These are phyloP conservation scores for Rhabdornis inornatus DNA, from an alignment of 2,113 vertebrate genomes.

Conservation along the genomic window DNA sequence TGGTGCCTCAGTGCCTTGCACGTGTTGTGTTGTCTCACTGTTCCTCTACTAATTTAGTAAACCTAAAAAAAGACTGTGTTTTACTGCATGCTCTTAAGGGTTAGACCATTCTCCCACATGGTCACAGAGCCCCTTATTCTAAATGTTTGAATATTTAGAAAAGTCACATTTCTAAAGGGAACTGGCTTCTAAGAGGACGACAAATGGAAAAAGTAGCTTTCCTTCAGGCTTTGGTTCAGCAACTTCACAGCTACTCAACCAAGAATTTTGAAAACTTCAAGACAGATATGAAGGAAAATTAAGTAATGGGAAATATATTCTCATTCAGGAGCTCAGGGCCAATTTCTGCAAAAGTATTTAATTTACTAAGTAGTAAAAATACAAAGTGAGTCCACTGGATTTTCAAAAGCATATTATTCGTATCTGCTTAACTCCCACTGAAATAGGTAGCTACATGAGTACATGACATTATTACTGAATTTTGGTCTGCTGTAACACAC, in stretches of 20 bases:
- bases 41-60: neutral
- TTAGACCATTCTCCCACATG: neutral
- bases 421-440: neutral
- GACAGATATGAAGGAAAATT: neutral
- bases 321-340: neutral
- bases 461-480: neutral
- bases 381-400: neutral
- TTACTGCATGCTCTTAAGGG: neutral
- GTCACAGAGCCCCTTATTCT: neutral
- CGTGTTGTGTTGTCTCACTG: neutral
- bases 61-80: neutral
- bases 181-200: neutral
- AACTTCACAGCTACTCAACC: neutral
- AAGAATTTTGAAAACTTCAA: neutral
- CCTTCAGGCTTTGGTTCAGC: neutral
- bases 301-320: neutral
- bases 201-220: neutral
- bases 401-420: neutral
- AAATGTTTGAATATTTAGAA: neutral
- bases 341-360: slow-evolving; percentile 3
- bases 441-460: neutral
- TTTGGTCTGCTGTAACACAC: neutral
- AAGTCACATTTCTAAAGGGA: neutral
- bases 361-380: neutral
- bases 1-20: neutral